Evolutionary conservation across 64 coral and sea anemone genomes (phyloP).

Genomic region (Pachyseris speciosa): DNA sequence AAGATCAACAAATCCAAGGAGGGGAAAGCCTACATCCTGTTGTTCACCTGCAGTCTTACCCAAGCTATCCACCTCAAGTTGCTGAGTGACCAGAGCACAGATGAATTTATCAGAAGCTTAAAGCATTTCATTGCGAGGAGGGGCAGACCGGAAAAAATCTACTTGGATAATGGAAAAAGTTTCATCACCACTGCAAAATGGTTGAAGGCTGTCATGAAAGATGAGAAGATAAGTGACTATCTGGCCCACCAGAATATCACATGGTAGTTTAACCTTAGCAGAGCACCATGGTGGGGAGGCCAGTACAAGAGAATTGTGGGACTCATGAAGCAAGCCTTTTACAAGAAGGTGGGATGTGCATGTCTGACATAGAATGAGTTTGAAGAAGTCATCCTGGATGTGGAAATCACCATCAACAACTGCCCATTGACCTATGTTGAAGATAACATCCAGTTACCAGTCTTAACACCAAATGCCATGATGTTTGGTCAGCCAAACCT

Average conservation of each 20-base stretch:
- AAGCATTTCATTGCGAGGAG: constrained; percentile 36
- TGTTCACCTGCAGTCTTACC: constrained; percentile 66
- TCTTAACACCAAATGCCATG: not conserved
- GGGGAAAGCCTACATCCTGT: constrained; percentile 68
- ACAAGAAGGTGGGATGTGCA: not conserved
- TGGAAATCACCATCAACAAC: not conserved
- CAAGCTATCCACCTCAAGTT: constrained; percentile 60
- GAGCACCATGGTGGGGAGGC: not conserved
- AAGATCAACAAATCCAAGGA: constrained; percentile 9
- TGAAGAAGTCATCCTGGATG: not conserved
- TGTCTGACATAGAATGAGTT: not conserved
- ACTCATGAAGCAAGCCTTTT: constrained; percentile 8
- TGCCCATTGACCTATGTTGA: not conserved
- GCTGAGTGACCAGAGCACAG: not conserved
- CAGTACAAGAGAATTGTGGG: constrained; percentile 13
- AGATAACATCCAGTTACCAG: not conserved
- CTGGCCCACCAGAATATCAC: not conserved
- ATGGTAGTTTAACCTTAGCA: constrained; percentile 32
- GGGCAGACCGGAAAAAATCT: not conserved
- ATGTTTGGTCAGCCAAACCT: not conserved
- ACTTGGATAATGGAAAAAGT: not conserved
- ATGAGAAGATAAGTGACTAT: not conserved
- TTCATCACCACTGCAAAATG: constrained; percentile 1
- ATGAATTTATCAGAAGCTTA: constrained; percentile 12
- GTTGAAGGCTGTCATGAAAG: not conserved